These are phyloP conservation scores for Macrotrachela quadricornifera DNA, from an alignment of 1,140 invertebrate species.

Conservation along the genomic window DNA sequence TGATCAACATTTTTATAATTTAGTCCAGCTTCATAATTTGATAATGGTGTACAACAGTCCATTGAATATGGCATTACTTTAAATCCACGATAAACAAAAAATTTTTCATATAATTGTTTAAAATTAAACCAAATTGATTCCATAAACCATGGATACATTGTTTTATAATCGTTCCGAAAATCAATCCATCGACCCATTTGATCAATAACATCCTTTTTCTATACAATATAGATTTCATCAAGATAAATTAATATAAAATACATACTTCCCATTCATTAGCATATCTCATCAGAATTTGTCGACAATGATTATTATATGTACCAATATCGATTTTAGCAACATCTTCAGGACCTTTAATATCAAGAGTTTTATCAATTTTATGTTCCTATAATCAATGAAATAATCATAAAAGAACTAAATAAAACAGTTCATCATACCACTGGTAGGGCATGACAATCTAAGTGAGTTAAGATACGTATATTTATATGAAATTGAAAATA, in stretches of 20 bases:
- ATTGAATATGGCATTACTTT: constrained; percentile 90
- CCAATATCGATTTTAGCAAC: constrained; percentile 82
- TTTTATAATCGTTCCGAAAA: constrained; percentile 98
- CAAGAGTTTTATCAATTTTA: constrained; percentile 81
- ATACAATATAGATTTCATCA: no score
- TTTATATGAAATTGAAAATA: no score
- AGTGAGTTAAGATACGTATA: no score
- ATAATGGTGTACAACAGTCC: constrained; percentile 82
- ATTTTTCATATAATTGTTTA: constrained; percentile 78
- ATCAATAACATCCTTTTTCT: constrained; percentile 46
- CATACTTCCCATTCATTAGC: constrained; percentile 86
- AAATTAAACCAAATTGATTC: constrained; percentile 99
- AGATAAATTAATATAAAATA: no score
- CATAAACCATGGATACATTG: constrained; percentile 94
- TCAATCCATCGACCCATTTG: constrained; percentile 95
- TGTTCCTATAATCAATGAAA: constrained; percentile 37
- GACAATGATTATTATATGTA: constrained; percentile 81
- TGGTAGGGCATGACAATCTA: constrained; percentile 88
- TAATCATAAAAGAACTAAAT: no score
- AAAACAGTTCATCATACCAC: no score
- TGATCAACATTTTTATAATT: constrained; percentile 97
- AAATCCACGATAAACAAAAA: constrained; percentile 80
- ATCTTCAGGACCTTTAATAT: constrained; percentile 85
- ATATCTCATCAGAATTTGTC: constrained; percentile 92
- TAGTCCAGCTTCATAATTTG: constrained; percentile 94